These are phyloP conservation scores for Thalassoma bifasciatum DNA, from an alignment of 2,113 vertebrate genomes.

Conservation along the genomic window DNA sequence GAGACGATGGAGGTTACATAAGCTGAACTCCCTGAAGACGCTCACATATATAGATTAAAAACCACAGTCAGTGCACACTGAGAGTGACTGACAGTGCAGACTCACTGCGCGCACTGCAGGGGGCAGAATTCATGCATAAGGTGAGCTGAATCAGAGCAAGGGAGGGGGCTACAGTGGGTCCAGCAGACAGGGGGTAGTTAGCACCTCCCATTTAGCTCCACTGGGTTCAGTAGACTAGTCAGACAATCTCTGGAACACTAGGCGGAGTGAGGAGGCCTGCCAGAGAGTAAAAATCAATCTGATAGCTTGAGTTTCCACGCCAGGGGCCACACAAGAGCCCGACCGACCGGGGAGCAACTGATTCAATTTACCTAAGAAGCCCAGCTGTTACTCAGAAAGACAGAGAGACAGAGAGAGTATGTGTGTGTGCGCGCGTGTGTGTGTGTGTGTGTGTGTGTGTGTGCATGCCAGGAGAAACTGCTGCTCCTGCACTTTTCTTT, in stretches of 20 bases:
- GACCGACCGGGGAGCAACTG: conserved; percentile 45
- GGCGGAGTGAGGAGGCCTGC: conserved; percentile 3
- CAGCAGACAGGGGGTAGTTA: conserved; percentile 21
- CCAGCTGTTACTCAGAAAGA: conserved; percentile 55
- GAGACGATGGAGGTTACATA: conserved; percentile 53
- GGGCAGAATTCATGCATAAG: conserved; percentile 2
- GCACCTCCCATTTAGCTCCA: conserved; percentile 7
- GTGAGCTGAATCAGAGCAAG: conserved; percentile 1
- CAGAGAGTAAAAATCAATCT: conserved; percentile 68
- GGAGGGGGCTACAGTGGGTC: background rate
- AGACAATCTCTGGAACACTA: conserved; percentile 22
- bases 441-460: background rate
- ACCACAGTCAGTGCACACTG: background rate
- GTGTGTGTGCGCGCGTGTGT: conserved; percentile 31
- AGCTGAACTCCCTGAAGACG: conserved; percentile 36
- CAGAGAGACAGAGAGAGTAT: background rate
- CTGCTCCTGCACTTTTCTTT: conserved; percentile 55
- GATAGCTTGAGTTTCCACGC: conserved; percentile 66
- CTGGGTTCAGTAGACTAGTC: conserved; percentile 23
- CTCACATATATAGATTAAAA: conserved; percentile 4
- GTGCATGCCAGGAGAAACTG: conserved; percentile 40
- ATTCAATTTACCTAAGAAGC: conserved; percentile 71
- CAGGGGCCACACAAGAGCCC: conserved; percentile 57
- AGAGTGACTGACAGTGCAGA: background rate
- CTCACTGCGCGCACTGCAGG: background rate